phyloP scores from a whole-genome alignment of 2,113 vertebrate species.

The Carassius carassius region DNA sequence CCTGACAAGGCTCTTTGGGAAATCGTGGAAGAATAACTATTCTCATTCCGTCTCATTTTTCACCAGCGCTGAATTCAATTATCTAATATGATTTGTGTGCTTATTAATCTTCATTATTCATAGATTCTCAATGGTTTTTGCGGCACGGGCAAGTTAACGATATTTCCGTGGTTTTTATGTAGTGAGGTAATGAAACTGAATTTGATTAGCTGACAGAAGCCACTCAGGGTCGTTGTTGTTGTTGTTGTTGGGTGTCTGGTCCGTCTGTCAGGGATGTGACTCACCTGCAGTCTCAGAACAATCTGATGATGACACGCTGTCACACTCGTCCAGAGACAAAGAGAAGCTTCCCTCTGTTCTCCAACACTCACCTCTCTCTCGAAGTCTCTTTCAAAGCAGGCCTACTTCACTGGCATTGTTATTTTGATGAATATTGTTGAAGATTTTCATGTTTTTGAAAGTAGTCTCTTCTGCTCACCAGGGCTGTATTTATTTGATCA shows the following conservation, averaged over 20 bases:
- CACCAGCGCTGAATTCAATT: conserved; percentile 70
- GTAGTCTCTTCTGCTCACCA: too few relatives aligned
- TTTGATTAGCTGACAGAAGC: conserved; percentile 16
- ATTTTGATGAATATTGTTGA: background rate
- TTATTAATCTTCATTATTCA: conserved; percentile 71
- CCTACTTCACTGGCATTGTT: background rate
- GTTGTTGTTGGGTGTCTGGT: conserved; percentile 17
- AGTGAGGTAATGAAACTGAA: conserved; percentile 51
- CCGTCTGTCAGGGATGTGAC: conserved; percentile 20
- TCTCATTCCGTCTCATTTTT: conserved; percentile 69
- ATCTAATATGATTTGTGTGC: conserved; percentile 69
- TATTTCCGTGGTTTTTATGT: conserved; percentile 43
- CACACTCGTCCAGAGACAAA: conserved; percentile 28
- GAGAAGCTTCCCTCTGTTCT: conserved; percentile 34
- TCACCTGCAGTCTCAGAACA: conserved; percentile 47
- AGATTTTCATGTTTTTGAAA: too few relatives aligned
- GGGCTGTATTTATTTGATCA: background rate
- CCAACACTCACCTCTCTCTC: background rate
- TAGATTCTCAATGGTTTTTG: conserved; percentile 58
- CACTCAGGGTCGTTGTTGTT: background rate
- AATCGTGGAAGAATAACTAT: conserved; percentile 64
- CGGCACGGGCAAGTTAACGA: conserved; percentile 48
- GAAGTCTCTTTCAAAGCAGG: background rate
- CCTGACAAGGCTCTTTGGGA: conserved; percentile 65
- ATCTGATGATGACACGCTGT: conserved; percentile 30